These are phyloP conservation scores for Trichoplusia ni DNA, from an alignment of 1,140 invertebrate species.

Conservation along the genomic window DNA sequence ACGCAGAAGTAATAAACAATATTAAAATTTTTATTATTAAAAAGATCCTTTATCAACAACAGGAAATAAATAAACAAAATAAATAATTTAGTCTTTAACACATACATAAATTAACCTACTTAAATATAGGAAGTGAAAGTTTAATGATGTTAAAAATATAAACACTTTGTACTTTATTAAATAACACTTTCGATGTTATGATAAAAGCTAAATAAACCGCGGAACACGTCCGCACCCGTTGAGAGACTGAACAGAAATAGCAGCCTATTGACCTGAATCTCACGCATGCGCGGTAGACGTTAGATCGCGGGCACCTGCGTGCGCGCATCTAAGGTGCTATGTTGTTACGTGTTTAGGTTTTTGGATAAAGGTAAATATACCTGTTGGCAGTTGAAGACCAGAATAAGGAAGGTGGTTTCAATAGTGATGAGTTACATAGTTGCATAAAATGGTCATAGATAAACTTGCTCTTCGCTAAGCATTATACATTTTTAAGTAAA, in stretches of 20 bases:
- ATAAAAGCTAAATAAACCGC: conserved; percentile 35
- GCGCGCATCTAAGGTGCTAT: conserved; percentile 32
- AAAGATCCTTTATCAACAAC: too few relatives aligned
- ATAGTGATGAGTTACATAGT: too few relatives aligned
- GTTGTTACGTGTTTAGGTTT: conserved; percentile 33
- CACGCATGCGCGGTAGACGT: conserved; percentile 23
- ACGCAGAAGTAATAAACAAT: too few relatives aligned
- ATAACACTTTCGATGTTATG: conserved; percentile 33
- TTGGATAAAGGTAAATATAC: conserved; percentile 1
- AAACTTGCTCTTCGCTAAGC: too few relatives aligned
- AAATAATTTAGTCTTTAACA: background rate
- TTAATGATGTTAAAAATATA: conserved; percentile 6
- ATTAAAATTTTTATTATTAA: too few relatives aligned
- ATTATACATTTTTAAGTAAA: too few relatives aligned
- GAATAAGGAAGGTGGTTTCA: too few relatives aligned
- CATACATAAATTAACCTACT: background rate
- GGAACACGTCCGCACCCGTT: conserved; percentile 35
- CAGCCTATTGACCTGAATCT: conserved; percentile 48
- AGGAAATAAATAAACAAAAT: background rate
- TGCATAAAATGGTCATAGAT: too few relatives aligned
- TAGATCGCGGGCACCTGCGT: conserved; percentile 31
- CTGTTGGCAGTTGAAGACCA: background rate
- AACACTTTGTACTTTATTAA: conserved; percentile 22
- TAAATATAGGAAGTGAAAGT: conserved; percentile 13
- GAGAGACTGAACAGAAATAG: conserved; percentile 42